Percentiles rank a stretch among this genome's conserved stretches.
Conservation (phyloP, 2,888 invertebrate genomes). For the Reticulitermes lucifugus region DNA sequence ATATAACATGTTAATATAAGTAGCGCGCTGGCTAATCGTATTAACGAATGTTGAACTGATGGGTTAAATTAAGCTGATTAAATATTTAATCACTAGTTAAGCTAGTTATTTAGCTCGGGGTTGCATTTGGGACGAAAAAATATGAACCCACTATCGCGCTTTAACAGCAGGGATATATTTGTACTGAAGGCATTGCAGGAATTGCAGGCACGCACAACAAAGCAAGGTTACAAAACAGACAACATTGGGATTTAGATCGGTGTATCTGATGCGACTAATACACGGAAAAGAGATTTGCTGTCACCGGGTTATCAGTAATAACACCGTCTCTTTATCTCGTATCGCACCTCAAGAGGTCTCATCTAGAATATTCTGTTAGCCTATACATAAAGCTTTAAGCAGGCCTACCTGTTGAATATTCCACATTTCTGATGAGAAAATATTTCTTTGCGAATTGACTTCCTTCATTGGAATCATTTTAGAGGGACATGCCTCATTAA, state of each 20-base stretch:
- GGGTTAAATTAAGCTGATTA: constrained; percentile 6
- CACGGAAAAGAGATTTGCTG: not conserved
- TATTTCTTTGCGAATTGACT: not conserved
- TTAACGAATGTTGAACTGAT: not conserved
- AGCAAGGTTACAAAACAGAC: constrained; percentile 10
- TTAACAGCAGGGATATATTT: not conserved
- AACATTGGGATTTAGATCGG: constrained; percentile 44
- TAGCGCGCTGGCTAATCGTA: not conserved
- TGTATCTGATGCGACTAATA: constrained; percentile 29
- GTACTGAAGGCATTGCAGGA: not conserved
- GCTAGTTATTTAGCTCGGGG: not conserved
- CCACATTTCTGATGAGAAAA: not conserved
- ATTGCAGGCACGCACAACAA: not conserved
- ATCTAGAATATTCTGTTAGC: not conserved
- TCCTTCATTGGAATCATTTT: too few relatives aligned
- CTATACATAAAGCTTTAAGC: not conserved
- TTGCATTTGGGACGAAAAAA: not conserved
- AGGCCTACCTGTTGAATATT: not conserved
- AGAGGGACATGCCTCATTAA: not conserved
- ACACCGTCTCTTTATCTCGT: not conserved
- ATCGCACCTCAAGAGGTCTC: not conserved
- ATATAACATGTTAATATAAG: not conserved
- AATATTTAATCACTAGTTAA: not conserved
- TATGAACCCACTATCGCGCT: not conserved
- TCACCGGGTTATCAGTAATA: not conserved